Evolutionary conservation across 1,140 invertebrate genomes (phyloP).

Genomic region (Laodelphax striatellus): DNA sequence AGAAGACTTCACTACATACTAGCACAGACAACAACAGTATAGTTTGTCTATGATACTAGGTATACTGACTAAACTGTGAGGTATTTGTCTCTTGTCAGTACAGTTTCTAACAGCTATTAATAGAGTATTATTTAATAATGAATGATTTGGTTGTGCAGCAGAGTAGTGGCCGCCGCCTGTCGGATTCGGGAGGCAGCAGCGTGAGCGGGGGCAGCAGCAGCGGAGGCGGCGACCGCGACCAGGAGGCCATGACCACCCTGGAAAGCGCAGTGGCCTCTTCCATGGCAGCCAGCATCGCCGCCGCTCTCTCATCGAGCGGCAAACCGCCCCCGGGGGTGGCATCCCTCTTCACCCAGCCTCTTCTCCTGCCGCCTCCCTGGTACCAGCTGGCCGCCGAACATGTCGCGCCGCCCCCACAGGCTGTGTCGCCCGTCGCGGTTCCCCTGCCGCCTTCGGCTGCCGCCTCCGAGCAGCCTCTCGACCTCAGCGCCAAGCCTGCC

Average conservation of each 20-base stretch:
- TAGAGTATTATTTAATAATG: too few species aligned
- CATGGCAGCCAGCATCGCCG: slow-evolving; percentile 43
- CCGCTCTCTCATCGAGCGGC: slow-evolving; percentile 45
- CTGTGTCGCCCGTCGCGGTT: slow-evolving; percentile 25
- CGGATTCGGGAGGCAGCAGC: slow-evolving; percentile 1
- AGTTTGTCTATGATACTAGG: too few species aligned
- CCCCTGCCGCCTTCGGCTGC: slow-evolving; percentile 36
- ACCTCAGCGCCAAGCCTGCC: slow-evolving; percentile 57
- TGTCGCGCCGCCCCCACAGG: slow-evolving; percentile 4
- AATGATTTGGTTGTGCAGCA: too few species aligned
- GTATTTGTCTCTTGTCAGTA: too few species aligned
- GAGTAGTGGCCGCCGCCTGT: background rate
- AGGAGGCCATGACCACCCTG: slow-evolving; percentile 31
- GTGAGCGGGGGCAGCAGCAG: slow-evolving; percentile 13
- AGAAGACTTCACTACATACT: too few species aligned
- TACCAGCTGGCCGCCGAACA: slow-evolving; percentile 6
- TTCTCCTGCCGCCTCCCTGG: slow-evolving; percentile 15
- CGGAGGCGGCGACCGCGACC: slow-evolving; percentile 7
- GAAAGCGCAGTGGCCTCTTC: slow-evolving; percentile 31
- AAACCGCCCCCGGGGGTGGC: slow-evolving; percentile 26
- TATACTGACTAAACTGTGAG: too few species aligned
- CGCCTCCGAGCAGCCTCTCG: slow-evolving; percentile 56
- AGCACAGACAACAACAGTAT: too few species aligned
- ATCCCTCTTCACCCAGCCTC: slow-evolving; percentile 32
- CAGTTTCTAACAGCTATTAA: too few species aligned